A percentile compares a stretch with the other conserved stretches of the same genome.
Conservation (phyloP, 2,797 vertebrate species). For the Gymnothorax javanicus region DNA sequence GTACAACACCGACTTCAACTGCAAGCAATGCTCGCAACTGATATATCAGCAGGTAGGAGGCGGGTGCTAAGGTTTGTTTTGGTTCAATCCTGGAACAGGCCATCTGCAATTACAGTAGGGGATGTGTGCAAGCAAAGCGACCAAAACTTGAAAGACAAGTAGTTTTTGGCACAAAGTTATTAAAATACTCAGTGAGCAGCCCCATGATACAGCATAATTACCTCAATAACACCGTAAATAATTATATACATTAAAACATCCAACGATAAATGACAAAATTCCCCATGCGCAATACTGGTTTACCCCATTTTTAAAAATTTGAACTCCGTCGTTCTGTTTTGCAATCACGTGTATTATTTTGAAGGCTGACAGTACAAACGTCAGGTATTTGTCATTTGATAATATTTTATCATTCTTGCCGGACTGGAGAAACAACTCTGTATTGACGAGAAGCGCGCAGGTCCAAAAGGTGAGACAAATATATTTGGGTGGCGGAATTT, state of each 20-base stretch:
- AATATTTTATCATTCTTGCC: not conserved
- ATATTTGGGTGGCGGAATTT: not conserved
- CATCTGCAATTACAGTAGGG: conserved; percentile 31
- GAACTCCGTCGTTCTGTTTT: conserved; percentile 43
- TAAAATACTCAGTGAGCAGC: not conserved
- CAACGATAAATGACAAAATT: too few relatives aligned
- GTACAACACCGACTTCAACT: not conserved
- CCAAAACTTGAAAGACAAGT: not conserved
- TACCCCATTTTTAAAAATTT: conserved; percentile 31
- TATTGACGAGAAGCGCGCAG: not conserved
- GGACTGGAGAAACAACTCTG: not conserved
- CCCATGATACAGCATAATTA: not conserved
- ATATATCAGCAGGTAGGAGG: not conserved
- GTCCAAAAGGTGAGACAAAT: conserved; percentile 23
- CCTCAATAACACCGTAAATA: too few relatives aligned
- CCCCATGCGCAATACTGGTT: conserved; percentile 23
- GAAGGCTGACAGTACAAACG: too few relatives aligned
- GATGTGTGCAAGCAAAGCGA: not conserved
- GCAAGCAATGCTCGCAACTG: not conserved
- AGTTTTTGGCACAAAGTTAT: not conserved
- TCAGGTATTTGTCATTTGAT: not conserved
- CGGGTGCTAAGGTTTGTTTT: conserved; percentile 50
- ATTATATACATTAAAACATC: not conserved
- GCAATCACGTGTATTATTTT: conserved; percentile 45
- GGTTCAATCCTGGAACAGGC: conserved; percentile 56